Conservation (phyloP, 1,140 invertebrate genomes). For the Panagrolaimus sp. region DNA sequence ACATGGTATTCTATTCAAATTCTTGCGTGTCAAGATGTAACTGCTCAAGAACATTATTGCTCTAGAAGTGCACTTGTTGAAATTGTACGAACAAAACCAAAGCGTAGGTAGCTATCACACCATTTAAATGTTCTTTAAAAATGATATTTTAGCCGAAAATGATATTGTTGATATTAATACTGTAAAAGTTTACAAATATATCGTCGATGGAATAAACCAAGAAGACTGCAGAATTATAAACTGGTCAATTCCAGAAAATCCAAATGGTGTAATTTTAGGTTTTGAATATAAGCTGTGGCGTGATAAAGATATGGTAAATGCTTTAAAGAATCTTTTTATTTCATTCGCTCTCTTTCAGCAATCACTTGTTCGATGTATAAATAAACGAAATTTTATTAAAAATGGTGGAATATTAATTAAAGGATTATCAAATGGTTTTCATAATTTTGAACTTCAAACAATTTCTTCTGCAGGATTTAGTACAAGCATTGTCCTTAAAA, state of each 20-base stretch:
- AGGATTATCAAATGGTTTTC: constrained; percentile 72
- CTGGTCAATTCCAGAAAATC: constrained; percentile 38
- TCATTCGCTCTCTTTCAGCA: no score
- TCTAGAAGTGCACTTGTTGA: constrained; percentile 13
- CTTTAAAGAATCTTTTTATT: no score
- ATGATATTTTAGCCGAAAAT: constrained; percentile 36
- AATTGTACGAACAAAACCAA: constrained; percentile 8
- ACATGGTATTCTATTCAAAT: constrained; percentile 60
- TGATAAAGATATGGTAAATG: constrained; percentile 24
- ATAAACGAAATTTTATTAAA: constrained; percentile 22
- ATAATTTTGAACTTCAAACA: constrained; percentile 72
- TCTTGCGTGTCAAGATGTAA: constrained; percentile 44
- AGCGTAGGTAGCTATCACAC: not conserved
- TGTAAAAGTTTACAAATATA: constrained; percentile 26
- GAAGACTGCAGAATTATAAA: constrained; percentile 18
- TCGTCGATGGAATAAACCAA: constrained; percentile 16
- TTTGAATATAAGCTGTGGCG: constrained; percentile 40
- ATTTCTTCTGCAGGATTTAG: constrained; percentile 73
- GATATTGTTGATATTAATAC: constrained; percentile 38
- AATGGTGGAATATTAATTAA: constrained; percentile 39
- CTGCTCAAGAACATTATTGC: constrained; percentile 30
- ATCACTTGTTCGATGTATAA: constrained; percentile 29
- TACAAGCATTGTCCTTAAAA: constrained; percentile 65
- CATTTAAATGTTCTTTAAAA: no score
- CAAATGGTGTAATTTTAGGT: constrained; percentile 45